These are phyloP conservation scores for Takifugu rubripes DNA, from an alignment of 2,797 vertebrate genomes.

Conservation along the genomic window DNA sequence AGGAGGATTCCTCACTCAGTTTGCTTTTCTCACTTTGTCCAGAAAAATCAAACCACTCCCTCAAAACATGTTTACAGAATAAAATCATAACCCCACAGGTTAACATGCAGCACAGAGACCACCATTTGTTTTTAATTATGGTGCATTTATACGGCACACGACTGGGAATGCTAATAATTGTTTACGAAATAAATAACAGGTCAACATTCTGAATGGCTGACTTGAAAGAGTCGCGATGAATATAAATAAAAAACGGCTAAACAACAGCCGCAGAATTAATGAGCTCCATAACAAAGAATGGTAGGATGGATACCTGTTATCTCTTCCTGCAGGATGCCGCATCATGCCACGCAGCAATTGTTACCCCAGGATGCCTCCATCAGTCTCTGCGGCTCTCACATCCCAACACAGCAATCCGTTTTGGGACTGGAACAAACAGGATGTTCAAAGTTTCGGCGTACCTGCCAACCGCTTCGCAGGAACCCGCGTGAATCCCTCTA, in stretches of 20 bases:
- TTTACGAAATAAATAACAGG: neutral
- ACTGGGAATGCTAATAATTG: neutral
- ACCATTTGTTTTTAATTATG: neutral
- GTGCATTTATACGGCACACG: neutral
- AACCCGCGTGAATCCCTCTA: constrained; percentile 12
- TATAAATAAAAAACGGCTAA: constrained; percentile 1
- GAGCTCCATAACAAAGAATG: constrained; percentile 5
- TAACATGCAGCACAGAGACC: too few species aligned
- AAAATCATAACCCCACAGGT: too few species aligned
- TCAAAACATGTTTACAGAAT: too few species aligned
- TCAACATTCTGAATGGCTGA: neutral
- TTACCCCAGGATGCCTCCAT: neutral
- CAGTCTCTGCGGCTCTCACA: neutral
- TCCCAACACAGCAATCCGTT: constrained; percentile 4
- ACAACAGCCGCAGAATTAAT: constrained; percentile 9
- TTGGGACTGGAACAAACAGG: constrained; percentile 16
- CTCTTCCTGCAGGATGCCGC: constrained; percentile 13
- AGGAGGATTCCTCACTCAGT: too few species aligned
- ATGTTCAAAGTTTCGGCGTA: constrained; percentile 25
- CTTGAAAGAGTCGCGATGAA: constrained; percentile 7
- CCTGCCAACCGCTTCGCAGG: constrained; percentile 23
- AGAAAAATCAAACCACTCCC: too few species aligned
- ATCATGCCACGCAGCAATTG: neutral
- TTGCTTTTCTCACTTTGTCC: too few species aligned
- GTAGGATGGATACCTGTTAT: neutral